Percentiles rank a stretch among this genome's conserved stretches.
Evolutionary conservation across 2,113 vertebrate species (phyloP).

Genomic region (Plestiodon gilberti): DNA sequence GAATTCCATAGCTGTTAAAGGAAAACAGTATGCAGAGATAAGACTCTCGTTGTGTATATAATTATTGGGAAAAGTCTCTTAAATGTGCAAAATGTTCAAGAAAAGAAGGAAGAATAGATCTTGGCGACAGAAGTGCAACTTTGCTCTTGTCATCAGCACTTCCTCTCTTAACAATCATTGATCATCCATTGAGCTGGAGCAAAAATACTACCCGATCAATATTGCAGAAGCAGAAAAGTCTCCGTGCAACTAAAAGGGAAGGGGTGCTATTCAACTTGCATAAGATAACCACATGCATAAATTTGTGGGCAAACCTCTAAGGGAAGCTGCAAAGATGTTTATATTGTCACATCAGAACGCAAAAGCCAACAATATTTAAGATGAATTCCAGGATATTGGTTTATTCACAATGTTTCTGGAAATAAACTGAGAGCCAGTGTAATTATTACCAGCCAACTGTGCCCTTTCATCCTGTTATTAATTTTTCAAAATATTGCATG

Average conservation of each 20-base stretch:
- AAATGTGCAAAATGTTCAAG: not conserved
- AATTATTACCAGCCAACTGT: too few relatives aligned
- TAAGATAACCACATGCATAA: not conserved
- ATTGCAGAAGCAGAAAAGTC: not conserved
- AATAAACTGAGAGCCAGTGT: too few relatives aligned
- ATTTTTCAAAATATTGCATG: too few relatives aligned
- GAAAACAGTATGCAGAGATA: not conserved
- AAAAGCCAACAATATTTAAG: too few relatives aligned
- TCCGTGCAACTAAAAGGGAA: accelerated
- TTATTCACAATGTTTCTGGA: too few relatives aligned
- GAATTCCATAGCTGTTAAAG: not conserved
- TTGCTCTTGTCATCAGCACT: not conserved
- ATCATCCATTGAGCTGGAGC: not conserved
- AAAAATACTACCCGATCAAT: not conserved
- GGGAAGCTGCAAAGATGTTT: not conserved
- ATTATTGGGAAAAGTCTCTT: not conserved
- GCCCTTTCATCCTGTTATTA: too few relatives aligned
- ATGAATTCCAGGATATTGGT: too few relatives aligned
- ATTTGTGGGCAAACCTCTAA: not conserved
- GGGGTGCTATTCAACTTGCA: not conserved
- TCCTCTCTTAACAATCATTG: not conserved
- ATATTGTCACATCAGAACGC: too few relatives aligned
- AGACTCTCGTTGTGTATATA: not conserved
- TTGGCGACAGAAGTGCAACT: not conserved
- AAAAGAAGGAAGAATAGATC: not conserved